Evolutionary conservation across 2,797 vertebrate species (phyloP), one percentile per base, ranked within the genome.

Genomic region (Anabas testudineus): DNA sequence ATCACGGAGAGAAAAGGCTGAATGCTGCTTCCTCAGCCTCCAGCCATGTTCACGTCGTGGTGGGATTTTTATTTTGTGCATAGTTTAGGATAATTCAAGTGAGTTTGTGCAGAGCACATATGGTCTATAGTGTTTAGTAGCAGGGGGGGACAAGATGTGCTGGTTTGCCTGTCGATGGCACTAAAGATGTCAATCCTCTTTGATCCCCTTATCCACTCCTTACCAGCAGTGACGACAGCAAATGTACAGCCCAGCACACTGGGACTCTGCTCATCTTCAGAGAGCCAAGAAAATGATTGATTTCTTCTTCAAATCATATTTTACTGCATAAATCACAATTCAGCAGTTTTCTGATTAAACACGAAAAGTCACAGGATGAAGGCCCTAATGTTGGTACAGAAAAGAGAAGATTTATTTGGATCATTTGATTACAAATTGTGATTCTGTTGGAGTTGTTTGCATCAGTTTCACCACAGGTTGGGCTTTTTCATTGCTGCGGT

Each of bases 181-280:
- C 74, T 77, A 69, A 87, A 87, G 80, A 83, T 28, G 59, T 61
- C 90, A 94, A 93, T 93, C 88, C 87, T 79, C 70, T 76, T 68
- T 92, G 82, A 94, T 92, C 93, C 91, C 87, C 82, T 91, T 74
- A 91, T 88, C 74, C 87, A 82, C 90, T 78, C 84, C 87, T 94
- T 92, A 93, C 88, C 82, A 70, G 54, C 63, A 57, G 82, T 93
- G 91, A 93, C 88, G 91, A 82, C 87, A 93, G 82, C 83, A 88
- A 87, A 84, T 81, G 77, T 14, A 59, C 66, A 82, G 67, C 58
- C 55, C 49, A 41, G 43, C 49, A 66, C 67, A 58, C 41, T 62
- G 51, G 60, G 62, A 45, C 43, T 47, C 19, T 22, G 28, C 46
- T 37, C 19, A 45, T 71, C 52, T 71, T 69, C 48, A 67, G 26